Base-by-base conservation (phyloP, 2,113 vertebrate genomes). In the Misgurnus mizolepis region DNA sequence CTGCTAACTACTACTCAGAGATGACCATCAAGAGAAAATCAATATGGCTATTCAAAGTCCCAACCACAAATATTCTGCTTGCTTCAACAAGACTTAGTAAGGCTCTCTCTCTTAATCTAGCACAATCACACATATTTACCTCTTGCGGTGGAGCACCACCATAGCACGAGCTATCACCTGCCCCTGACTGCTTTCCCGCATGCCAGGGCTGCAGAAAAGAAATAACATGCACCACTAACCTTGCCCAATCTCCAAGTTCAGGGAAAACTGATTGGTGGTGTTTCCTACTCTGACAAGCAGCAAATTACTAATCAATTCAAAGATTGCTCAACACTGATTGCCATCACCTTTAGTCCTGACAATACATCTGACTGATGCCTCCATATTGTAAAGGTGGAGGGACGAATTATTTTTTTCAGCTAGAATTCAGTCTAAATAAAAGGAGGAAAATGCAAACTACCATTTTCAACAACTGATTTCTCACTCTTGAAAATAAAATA, bases 301-400 rank as follows among this genome's bases (percentile, higher is more conserved):
- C 68, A 72, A 78, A 78, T 82, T 71, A 78, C 61, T 78, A 82
- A 82, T 82, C 69, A 73, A 61, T 82, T 66, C 27, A 7, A 11
- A 67, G 53, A 72, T 50, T 72, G 61, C 62, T 73, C 34, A 39
- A 50, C 5, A 3, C 55, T 73, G 69, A 79, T 61, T 79, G 62
- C 62, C 71, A 60, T 60, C 18, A 27, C 60, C 60, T 61, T 47
- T 17, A 39, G 11, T 73, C 66, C 50, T 69, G 76, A 70, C 66
- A 70, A 69, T 56, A 55, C 49, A 7, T 68, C 60, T 65, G 60
- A 53, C 67, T 70, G 39, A 62, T 56, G 74, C 17, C 27, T 4
- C 65, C 34, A n/a, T 69, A 76, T 50, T 41, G 9, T 60, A 41
- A 49, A 45, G 6, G 7, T n/a, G n/a, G 65, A 70, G n/a, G 66